These are phyloP conservation scores for Troglohyphantes excavatus DNA, from an alignment of 2,888 invertebrate genomes.

Conservation along the genomic window DNA sequence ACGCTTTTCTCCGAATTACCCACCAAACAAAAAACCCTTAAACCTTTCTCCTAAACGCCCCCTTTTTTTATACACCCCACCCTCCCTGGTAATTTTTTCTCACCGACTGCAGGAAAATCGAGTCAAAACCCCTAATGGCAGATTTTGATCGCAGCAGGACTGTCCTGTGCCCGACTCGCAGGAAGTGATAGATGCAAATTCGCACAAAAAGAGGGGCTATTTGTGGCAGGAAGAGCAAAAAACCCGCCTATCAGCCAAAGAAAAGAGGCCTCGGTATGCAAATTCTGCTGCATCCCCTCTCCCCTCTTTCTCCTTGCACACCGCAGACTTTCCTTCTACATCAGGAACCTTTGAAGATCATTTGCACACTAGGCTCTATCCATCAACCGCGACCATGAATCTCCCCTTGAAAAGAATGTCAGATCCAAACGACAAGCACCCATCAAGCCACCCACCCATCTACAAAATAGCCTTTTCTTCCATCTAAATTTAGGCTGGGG, in stretches of 20 bases:
- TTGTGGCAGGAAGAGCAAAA: conserved; percentile 60
- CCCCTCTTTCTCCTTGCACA: conserved; percentile 4
- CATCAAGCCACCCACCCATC: conserved; percentile 65
- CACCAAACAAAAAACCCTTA: not conserved
- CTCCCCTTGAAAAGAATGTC: conserved; percentile 75
- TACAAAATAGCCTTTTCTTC: conserved; percentile 73
- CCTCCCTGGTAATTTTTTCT: conserved; percentile 13
- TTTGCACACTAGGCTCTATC: conserved; percentile 65
- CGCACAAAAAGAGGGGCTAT: conserved; percentile 76
- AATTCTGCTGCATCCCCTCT: conserved; percentile 35
- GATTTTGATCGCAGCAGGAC: conserved; percentile 70
- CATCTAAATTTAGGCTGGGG: conserved; percentile 70
- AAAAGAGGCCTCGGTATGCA: conserved; percentile 68
- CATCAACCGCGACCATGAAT: conserved; percentile 73
- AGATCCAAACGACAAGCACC: conserved; percentile 72
- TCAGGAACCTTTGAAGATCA: conserved; percentile 71
- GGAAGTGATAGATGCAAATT: conserved; percentile 76
- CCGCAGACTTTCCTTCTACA: conserved; percentile 48
- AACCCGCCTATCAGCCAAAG: conserved; percentile 49
- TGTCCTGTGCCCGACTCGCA: conserved; percentile 63
- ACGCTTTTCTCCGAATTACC: not conserved
- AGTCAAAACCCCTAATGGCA: conserved; percentile 45
- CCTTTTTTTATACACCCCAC: not conserved
- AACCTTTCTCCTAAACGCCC: not conserved
- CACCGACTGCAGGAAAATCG: conserved; percentile 2